These are phyloP conservation scores for Hippocampus kuda DNA, from an alignment of 2,797 vertebrate species.

Conservation along the genomic window DNA sequence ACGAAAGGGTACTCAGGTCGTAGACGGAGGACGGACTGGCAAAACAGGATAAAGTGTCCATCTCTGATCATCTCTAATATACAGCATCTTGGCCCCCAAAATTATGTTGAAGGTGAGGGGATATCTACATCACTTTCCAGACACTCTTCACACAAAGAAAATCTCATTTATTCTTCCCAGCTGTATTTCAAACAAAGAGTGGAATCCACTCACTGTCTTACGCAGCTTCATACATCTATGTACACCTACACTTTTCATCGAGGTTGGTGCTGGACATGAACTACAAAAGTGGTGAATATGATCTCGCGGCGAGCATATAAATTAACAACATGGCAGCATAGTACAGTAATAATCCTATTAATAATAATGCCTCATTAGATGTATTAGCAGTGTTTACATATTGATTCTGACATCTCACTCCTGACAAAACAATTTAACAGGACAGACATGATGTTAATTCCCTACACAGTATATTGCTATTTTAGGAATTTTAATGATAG, in stretches of 20 bases:
- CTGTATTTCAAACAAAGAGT: neutral
- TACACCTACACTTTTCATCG: conserved; percentile 13
- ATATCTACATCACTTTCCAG: neutral
- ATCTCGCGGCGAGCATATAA: neutral
- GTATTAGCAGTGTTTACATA: neutral
- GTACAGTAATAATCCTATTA: neutral
- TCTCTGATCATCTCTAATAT: too few relatives aligned
- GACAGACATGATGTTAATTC: neutral
- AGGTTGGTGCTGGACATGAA: neutral
- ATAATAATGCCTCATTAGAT: neutral
- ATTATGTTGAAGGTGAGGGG: too few relatives aligned
- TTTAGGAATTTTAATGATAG: neutral
- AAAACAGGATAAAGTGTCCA: too few relatives aligned
- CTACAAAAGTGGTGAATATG: neutral
- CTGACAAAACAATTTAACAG: neutral
- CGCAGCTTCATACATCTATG: conserved; percentile 10
- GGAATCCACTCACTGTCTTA: conserved; percentile 51
- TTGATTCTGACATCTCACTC: neutral
- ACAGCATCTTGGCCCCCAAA: too few relatives aligned
- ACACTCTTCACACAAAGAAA: neutral
- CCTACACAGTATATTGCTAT: neutral
- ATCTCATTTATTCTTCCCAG: neutral
- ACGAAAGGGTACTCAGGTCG: too few relatives aligned
- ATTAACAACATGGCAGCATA: neutral
- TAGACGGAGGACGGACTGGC: too few relatives aligned